A percentile compares a stretch with the other conserved stretches of the same genome.
These are phyloP conservation scores for Sebastes cheni DNA, from an alignment of 2,797 vertebrate species.

Conservation along the genomic window DNA sequence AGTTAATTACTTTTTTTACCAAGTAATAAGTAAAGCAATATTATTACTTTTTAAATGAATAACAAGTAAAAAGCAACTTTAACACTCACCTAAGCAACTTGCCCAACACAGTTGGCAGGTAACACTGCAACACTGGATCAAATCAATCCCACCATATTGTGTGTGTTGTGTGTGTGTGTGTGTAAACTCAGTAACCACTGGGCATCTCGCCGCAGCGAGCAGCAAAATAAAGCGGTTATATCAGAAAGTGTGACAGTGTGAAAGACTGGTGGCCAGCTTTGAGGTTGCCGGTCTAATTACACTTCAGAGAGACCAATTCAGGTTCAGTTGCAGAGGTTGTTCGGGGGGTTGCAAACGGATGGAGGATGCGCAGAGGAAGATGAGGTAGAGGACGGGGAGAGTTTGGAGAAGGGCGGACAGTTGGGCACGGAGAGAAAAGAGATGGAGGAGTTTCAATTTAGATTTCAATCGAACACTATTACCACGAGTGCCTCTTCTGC, in stretches of 20 bases:
- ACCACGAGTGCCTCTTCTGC: neutral
- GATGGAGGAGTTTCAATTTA: constrained; percentile 56
- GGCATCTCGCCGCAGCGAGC: constrained; percentile 10
- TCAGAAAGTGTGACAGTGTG: constrained; percentile 61
- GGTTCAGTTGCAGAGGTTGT: constrained; percentile 58
- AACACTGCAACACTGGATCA: neutral
- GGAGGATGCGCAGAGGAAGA: constrained; percentile 21
- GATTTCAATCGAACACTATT: constrained; percentile 41
- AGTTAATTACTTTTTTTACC: no score
- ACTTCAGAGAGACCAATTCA: constrained; percentile 72
- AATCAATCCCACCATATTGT: neutral
- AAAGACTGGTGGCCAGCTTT: constrained; percentile 49
- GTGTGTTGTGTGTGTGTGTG: neutral
- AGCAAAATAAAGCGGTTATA: constrained; percentile 55
- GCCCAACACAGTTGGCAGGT: neutral
- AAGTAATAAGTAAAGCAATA: no score
- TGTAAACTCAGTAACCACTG: constrained; percentile 1
- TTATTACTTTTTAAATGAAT: no score
- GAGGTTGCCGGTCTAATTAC: constrained; percentile 74
- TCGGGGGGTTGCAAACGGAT: constrained; percentile 35
- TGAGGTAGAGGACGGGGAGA: constrained; percentile 1
- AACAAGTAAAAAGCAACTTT: no score
- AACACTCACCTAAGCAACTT: no score
- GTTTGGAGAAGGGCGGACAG: constrained; percentile 20
- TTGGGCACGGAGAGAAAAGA: constrained; percentile 21